Base-by-base conservation (phyloP, 1,140 invertebrate species). In the Aphaenogaster rudis region DNA sequence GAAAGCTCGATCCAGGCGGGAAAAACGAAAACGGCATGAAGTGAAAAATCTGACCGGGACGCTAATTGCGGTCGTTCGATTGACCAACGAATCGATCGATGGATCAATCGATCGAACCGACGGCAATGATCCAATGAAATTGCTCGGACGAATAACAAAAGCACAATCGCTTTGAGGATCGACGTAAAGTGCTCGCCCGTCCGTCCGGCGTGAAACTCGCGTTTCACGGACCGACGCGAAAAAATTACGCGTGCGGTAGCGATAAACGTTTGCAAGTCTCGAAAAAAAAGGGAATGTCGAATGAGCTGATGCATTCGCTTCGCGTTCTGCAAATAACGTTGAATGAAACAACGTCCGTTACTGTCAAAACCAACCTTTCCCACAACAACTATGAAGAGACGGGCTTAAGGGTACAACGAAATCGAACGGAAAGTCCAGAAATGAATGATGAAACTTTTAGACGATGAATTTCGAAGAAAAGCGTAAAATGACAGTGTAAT, bases 121-220 rank as follows among this genome's bases (percentile, higher is more conserved):
- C 36, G 59, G 66, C 69, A 67, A 33, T 88, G 86, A 74, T 61
- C 72, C 82, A 84, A 91, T 86, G 78, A 92, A 91, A 89, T 82
- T 86, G 84, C 76, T 59, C 86, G 86, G 81, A 78, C 85, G 91
- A 66, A 72, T 86, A 88, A 93, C 66, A 88, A 91, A 91, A 88
- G 89, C 87, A 79, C 86, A 63, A 67, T 86, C 82, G 52, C 90
- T 86, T 91, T 87, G 90, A 89, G 77, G 79, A 80, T 67, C 67
- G 36, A 17, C 36, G 33, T 48, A 71, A 67, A 72, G 78, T 82
- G 77, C 52, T 69, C 48, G 71, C 3, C 59, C 50, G 45, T 84
- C 21, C 67, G 54, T 4, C 17, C 63, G 36, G 71, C 48, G 88
- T 82, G 36, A 89, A 89, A 82, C 61, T 69, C 48, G 42, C 45